phyloP scores from a whole-genome alignment of 2,888 invertebrate genomes.

The Mongoloraphidia duomilia region DNA sequence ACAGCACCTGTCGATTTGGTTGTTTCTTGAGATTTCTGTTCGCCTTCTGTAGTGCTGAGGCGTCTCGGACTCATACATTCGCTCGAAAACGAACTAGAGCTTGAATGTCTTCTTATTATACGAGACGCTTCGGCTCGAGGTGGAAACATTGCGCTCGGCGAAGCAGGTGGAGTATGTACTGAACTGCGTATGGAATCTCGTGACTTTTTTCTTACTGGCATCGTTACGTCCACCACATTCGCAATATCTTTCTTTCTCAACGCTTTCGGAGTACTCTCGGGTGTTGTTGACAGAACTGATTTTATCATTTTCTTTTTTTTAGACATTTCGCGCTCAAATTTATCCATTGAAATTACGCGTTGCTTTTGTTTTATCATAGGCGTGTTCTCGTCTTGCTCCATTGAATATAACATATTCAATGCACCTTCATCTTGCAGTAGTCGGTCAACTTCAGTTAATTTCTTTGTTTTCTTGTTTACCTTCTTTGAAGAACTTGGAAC shows the following conservation, averaged over 20 bases:
- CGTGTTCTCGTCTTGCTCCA: slow-evolving; percentile 37
- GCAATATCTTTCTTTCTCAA: slow-evolving; percentile 32
- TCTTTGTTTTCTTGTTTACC: slow-evolving; percentile 22
- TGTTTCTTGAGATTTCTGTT: neutral
- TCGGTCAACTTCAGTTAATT: slow-evolving; percentile 57
- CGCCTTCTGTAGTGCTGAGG: slow-evolving; percentile 28
- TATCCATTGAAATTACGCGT: slow-evolving; percentile 27
- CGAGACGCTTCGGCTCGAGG: slow-evolving; percentile 60
- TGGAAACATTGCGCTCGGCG: slow-evolving; percentile 46
- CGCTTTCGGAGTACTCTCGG: slow-evolving; percentile 30
- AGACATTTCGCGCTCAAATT: slow-evolving; percentile 23
- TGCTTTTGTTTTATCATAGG: slow-evolving; percentile 27
- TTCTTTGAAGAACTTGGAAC: slow-evolving; percentile 3
- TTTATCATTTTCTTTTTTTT: slow-evolving; percentile 20
- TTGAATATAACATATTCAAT: slow-evolving; percentile 69
- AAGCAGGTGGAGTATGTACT: slow-evolving; percentile 31
- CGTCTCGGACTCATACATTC: slow-evolving; percentile 49
- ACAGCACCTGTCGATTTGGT: neutral
- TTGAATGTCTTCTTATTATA: slow-evolving; percentile 69
- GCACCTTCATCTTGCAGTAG: slow-evolving; percentile 76
- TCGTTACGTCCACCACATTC: slow-evolving; percentile 14
- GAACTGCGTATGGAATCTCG: slow-evolving; percentile 27
- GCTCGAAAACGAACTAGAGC: slow-evolving; percentile 60
- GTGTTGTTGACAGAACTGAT: slow-evolving; percentile 20
- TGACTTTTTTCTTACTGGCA: slow-evolving; percentile 24